phyloP scores from a whole-genome alignment of 2,888 invertebrate genomes.

The Campaea margaritaria region DNA sequence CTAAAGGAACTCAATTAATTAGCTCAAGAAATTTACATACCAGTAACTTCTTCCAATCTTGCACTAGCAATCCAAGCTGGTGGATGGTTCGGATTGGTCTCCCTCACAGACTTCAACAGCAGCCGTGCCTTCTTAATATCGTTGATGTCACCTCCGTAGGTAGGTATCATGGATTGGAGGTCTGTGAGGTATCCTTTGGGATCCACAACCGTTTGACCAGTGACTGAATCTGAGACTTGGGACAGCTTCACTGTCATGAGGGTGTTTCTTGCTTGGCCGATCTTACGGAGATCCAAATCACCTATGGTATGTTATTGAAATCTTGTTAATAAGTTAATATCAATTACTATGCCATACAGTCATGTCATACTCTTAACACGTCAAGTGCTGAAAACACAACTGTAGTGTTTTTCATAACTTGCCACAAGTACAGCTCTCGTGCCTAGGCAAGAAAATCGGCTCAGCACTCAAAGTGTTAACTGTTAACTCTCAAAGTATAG shows the following conservation, averaged over 20 bases:
- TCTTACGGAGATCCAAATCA: constrained; percentile 98
- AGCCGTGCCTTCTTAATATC: constrained; percentile 99
- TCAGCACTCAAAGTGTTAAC: too few relatives aligned
- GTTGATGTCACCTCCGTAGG: constrained; percentile 98
- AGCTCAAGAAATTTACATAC: constrained; percentile 81
- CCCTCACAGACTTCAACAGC: constrained; percentile 97
- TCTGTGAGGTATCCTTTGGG: constrained; percentile 99
- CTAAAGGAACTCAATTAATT: neutral
- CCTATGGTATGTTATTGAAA: constrained; percentile 72
- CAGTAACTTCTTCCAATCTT: constrained; percentile 98
- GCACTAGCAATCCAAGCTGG: constrained; percentile 99
- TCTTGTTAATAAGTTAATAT: too few relatives aligned
- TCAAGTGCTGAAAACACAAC: too few relatives aligned
- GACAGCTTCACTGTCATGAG: constrained; percentile 99
- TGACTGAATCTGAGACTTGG: constrained; percentile 98
- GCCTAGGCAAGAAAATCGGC: too few relatives aligned
- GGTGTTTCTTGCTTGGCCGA: constrained; percentile 99
- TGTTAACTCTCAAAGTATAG: too few relatives aligned
- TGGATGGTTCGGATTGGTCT: constrained; percentile 99
- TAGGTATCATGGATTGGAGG: constrained; percentile 99
- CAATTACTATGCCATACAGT: too few relatives aligned
- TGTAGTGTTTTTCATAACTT: too few relatives aligned
- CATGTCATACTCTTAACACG: too few relatives aligned
- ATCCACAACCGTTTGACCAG: constrained; percentile 99
- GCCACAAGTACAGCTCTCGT: too few relatives aligned